Evolutionary conservation across 2,113 vertebrate genomes (phyloP).

Genomic region (Fregetta grallaria): DNA sequence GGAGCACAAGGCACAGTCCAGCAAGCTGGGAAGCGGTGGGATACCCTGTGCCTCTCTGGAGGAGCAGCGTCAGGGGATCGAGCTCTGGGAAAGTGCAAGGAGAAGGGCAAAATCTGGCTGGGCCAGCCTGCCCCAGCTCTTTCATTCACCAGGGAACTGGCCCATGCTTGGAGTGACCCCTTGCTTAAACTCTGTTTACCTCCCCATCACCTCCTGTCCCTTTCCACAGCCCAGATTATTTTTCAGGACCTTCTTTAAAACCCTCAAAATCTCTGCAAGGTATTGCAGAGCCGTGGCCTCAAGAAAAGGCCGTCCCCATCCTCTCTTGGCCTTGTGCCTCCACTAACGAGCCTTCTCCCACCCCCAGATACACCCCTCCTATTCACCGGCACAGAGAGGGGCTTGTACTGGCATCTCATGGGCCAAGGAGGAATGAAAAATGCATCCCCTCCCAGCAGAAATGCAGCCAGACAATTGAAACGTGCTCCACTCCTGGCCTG

Average conservation of each 20-base stretch:
- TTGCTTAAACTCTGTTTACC: background rate
- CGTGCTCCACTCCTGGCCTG: accelerated
- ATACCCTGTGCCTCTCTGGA: background rate
- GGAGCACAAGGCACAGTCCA: accelerated
- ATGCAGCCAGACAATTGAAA: background rate
- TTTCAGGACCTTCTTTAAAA: background rate
- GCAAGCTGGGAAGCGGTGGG: accelerated
- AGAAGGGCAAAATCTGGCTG: background rate
- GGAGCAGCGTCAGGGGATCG: background rate
- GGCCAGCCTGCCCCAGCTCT: background rate
- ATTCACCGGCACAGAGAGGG: background rate
- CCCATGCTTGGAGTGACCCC: background rate
- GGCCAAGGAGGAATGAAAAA: background rate
- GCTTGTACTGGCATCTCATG: background rate
- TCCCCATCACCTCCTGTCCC: background rate
- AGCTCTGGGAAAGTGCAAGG: background rate
- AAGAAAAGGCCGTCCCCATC: background rate
- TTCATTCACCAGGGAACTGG: background rate
- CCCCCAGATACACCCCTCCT: background rate
- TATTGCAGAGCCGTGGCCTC: background rate
- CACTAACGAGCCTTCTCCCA: background rate
- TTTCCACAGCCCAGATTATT: background rate
- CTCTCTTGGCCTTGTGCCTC: background rate
- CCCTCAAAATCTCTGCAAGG: background rate
- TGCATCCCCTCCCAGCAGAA: background rate